These are phyloP conservation scores for Pseudomugil gertrudae DNA, from an alignment of 2,797 vertebrate genomes.

Conservation along the genomic window DNA sequence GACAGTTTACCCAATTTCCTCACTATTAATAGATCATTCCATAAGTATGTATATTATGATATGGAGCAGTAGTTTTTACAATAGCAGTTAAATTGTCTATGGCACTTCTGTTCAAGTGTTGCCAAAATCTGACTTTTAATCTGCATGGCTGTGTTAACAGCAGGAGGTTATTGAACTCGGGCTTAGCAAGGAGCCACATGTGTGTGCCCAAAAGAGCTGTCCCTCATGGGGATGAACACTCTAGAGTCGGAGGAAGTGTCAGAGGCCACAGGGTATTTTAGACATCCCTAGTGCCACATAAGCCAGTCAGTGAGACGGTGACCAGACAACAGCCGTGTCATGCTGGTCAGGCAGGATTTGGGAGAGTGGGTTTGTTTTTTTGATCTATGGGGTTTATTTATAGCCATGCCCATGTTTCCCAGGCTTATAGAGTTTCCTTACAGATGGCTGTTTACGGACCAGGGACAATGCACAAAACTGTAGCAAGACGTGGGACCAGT, in stretches of 20 bases:
- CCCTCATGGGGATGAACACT: constrained; percentile 62
- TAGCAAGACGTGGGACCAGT: constrained; percentile 31
- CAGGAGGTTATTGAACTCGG: constrained; percentile 38
- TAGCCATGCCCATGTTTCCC: constrained; percentile 53
- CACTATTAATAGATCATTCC: background rate
- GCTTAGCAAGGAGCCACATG: constrained; percentile 66
- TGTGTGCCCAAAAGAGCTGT: constrained; percentile 70
- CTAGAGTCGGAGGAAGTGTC: constrained; percentile 67
- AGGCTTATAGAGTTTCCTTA: constrained; percentile 27
- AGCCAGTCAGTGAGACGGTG: constrained; percentile 54
- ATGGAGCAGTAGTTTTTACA: constrained; percentile 16
- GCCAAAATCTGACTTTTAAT: constrained; percentile 40
- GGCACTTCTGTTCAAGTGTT: constrained; percentile 17
- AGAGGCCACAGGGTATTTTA: constrained; percentile 67
- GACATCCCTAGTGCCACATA: constrained; percentile 62
- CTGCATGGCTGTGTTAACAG: constrained; percentile 43
- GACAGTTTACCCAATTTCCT: constrained; percentile 25
- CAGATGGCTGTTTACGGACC: constrained; percentile 48
- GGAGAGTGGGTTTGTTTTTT: constrained; percentile 42
- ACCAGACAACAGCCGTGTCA: constrained; percentile 62
- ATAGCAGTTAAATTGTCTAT: constrained; percentile 24
- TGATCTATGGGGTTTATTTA: constrained; percentile 69
- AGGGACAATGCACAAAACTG: constrained; percentile 32
- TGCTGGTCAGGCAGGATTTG: constrained; percentile 44
- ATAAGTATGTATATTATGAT: constrained; percentile 11